Base-by-base conservation (phyloP, 2,797 vertebrate species). In the Myotis pilosus region DNA sequence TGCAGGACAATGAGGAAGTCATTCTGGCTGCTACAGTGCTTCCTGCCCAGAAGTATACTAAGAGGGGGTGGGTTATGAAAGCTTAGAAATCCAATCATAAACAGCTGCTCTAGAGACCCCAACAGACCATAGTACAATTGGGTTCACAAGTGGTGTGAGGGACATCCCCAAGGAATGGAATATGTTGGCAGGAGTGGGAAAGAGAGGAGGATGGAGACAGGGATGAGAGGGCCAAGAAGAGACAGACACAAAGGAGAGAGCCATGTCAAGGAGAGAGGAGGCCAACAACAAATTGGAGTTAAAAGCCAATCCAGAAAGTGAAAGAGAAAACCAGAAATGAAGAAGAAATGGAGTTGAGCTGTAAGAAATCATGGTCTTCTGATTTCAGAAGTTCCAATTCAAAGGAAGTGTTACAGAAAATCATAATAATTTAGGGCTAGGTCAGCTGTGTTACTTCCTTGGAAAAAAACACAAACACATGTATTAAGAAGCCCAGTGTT, bases 401-500 rank as follows among this genome's bases (percentile, higher is more conserved):
- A 80, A 79, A 80, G 64, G 88, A 60, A 92, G 17, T 81, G 16
- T 57, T 75, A 4, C 13, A 51, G 49, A 51, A 57, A 76, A 80
- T 28, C 33, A 80, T 49, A 62, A n/a, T 47, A 71, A 84, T 76
- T 66, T 86, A 36, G 25, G 55, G 15, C 47, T 86, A 71, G 74
- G 60, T 88, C 71, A 78, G 41, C 66, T 87, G 23, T 19, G 38
- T 80, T 91, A 36, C 66, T 91, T 93, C 64, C 64, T 60, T 22
- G 11, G 80, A 62, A 92, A 96, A 92, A 25, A 90, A 74, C 80
- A 80, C 41, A 53, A 81, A 64, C 53, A 38, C 16, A 80, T 25
- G 87, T 96, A 92, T 89, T 95, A 96, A 96, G 79, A 84, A 94
- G 72, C 55, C 66, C 76, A 62, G 16, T 41, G 36, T 92, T 96